Conservation (phyloP, 2,113 vertebrate genomes). For the Hydrochoerus hydrochaeris region DNA sequence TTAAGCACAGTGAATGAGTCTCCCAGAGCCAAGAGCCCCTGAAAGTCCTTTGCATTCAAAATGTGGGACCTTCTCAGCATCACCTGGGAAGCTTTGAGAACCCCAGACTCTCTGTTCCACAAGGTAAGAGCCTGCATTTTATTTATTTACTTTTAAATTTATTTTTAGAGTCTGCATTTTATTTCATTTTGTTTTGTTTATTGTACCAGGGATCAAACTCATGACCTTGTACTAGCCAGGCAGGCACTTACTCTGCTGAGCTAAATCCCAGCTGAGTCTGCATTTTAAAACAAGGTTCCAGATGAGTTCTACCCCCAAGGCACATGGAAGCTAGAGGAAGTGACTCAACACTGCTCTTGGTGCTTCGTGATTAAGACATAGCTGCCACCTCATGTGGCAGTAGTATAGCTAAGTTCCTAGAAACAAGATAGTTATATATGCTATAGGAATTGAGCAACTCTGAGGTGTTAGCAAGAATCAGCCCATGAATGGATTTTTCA, state of each 20-base stretch:
- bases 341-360: background rate
- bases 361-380: background rate
- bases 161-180: no score
- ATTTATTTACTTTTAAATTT: no score
- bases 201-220: no score
- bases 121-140: background rate
- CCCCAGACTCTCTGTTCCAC: background rate
- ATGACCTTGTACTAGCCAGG: no score
- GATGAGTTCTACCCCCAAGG: background rate
- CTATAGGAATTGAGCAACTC: background rate
- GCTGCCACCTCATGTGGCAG: fast-evolving
- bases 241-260: no score
- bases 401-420: background rate
- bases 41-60: background rate
- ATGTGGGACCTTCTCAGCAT: background rate
- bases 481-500: background rate
- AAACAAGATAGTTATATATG: background rate
- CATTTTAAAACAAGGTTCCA: background rate
- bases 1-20: background rate
- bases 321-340: no score
- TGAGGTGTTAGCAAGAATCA: background rate
- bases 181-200: no score
- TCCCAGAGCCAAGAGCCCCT: background rate
- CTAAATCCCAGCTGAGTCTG: no score
- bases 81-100: background rate